Conservation (phyloP, 2,797 vertebrate species). For the Melopsittacus undulatus region DNA sequence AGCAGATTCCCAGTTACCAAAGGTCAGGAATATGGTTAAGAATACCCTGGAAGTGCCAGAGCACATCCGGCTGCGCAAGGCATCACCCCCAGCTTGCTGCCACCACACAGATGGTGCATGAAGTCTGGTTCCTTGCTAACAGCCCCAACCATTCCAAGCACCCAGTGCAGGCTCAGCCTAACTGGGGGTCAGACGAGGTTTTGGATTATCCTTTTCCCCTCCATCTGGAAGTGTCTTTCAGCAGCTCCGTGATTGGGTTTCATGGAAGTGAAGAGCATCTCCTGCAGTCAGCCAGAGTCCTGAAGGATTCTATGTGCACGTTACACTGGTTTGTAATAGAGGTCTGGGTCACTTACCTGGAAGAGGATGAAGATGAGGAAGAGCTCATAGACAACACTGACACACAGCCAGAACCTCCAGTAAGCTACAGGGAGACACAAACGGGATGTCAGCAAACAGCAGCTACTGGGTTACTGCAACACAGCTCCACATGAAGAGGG, state of each 20-base stretch:
- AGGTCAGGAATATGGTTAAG: not conserved
- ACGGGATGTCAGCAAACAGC: not conserved
- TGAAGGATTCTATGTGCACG: not conserved
- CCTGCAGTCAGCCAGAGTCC: not conserved
- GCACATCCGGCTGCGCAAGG: not conserved
- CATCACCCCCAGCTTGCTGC: not conserved
- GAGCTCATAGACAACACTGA: slow-evolving; percentile 96
- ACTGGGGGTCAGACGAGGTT: not conserved
- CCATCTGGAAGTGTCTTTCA: not conserved
- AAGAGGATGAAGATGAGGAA: slow-evolving; percentile 99
- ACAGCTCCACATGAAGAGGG: not conserved
- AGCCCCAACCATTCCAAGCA: not conserved
- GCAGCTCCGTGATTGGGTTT: not conserved
- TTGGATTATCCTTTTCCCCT: not conserved
- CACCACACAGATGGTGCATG: not conserved
- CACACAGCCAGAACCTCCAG: slow-evolving; percentile 99
- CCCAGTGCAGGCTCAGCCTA: not conserved
- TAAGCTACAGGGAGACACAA: slow-evolving; percentile 81
- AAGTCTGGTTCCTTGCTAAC: not conserved
- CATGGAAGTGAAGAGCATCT: not conserved
- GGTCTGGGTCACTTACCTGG: slow-evolving; percentile 81
- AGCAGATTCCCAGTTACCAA: not conserved
- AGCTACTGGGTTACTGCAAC: not conserved
- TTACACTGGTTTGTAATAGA: not conserved
- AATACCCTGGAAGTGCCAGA: not conserved